Evolutionary conservation across 1,140 invertebrate species (phyloP).

Genomic region (Bombus soroeensis): DNA sequence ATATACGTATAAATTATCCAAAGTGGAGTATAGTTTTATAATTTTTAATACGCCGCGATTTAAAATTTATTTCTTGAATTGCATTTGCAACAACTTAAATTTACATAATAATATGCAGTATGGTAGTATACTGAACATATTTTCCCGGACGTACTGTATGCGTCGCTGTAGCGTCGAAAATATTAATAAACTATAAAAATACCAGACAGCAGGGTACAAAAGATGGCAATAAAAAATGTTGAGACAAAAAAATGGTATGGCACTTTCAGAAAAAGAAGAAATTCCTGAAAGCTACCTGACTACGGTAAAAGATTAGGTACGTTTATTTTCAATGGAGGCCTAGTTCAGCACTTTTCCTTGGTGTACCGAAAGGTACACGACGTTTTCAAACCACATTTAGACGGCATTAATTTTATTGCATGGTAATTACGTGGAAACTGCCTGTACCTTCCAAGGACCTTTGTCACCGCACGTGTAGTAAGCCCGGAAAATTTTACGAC

Average conservation of each 20-base stretch:
- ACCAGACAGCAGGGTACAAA: neutral
- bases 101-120: too few species aligned
- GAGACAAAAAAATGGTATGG: too few species aligned
- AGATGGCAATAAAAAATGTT: neutral
- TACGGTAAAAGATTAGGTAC: conserved; percentile 42
- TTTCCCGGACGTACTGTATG: too few species aligned
- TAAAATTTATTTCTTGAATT: too few species aligned
- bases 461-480: neutral
- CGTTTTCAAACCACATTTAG: conserved; percentile 56
- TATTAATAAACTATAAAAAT: neutral
- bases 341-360: conserved; percentile 33
- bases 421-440: conserved; percentile 39
- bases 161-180: too few species aligned
- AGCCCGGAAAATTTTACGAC: conserved; percentile 24
- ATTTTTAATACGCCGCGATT: too few species aligned
- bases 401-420: conserved; percentile 62
- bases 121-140: too few species aligned
- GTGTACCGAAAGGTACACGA: neutral
- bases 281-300: conserved; percentile 22
- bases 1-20: too few species aligned
- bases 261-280: neutral
- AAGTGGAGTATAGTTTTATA: too few species aligned
- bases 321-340: neutral
- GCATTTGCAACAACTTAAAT: too few species aligned
- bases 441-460: too few species aligned